phyloP scores from a whole-genome alignment of 2,888 invertebrate species.

The Eurytoma adleriae region DNA sequence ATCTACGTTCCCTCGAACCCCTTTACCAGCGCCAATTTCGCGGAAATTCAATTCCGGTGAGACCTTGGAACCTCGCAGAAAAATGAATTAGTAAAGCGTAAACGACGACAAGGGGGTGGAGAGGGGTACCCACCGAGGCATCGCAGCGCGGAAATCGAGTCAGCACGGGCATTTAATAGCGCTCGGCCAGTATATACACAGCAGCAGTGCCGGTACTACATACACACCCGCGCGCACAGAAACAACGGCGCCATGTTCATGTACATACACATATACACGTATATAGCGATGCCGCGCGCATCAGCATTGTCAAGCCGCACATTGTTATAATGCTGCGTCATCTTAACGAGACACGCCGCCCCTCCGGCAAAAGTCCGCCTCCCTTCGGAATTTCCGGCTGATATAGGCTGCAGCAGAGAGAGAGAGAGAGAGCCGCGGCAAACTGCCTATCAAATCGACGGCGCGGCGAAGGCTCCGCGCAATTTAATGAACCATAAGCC shows the following conservation, averaged over 20 bases:
- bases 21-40: background rate
- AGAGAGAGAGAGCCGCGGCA: background rate
- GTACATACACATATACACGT: background rate
- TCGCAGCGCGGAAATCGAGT: background rate
- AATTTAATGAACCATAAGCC: slow-evolving; percentile 68
- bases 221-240: background rate
- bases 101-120: no score
- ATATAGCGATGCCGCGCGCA: slow-evolving; percentile 16
- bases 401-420: background rate
- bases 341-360: slow-evolving; percentile 66
- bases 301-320: slow-evolving; percentile 62
- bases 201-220: background rate
- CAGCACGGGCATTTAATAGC: slow-evolving; percentile 17
- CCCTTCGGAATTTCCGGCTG: slow-evolving; percentile 61
- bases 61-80: no score
- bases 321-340: slow-evolving; percentile 69
- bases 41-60: no score
- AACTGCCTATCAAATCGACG: slow-evolving; percentile 64
- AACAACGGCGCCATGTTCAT: background rate
- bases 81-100: no score
- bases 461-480: slow-evolving; percentile 58
- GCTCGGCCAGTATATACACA: background rate
- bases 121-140: no score
- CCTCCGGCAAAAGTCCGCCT: slow-evolving; percentile 32
- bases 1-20: no score